phyloP scores from a whole-genome alignment of 2,888 invertebrate species.

The Hoplodrina ambigua region DNA sequence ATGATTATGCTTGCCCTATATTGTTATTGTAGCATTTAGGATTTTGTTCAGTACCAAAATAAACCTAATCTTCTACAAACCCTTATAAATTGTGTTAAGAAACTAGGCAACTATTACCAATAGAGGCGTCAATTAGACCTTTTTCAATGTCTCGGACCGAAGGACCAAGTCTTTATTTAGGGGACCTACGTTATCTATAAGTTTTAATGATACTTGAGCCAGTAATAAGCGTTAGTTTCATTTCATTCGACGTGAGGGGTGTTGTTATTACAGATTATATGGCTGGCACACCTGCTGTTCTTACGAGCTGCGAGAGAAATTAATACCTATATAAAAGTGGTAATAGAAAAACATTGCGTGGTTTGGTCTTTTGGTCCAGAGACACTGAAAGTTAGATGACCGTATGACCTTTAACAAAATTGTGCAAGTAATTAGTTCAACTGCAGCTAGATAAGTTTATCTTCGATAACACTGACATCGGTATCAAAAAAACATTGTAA shows the following conservation, averaged over 20 bases:
- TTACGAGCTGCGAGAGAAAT: conserved; percentile 13
- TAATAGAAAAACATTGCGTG: conserved; percentile 6
- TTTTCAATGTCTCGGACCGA: background rate
- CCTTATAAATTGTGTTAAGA: conserved; percentile 7
- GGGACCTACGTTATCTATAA: conserved; percentile 4
- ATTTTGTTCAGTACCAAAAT: background rate
- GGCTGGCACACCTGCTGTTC: conserved; percentile 31
- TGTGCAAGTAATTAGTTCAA: background rate
- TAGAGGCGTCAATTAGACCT: background rate
- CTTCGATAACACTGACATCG: too few relatives aligned
- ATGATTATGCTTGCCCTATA: background rate
- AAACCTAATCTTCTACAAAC: background rate
- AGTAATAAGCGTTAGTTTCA: conserved; percentile 19
- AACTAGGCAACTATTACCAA: background rate
- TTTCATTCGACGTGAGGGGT: conserved; percentile 28
- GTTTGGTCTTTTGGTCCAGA: background rate
- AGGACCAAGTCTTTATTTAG: conserved; percentile 7
- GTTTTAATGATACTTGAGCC: conserved; percentile 27
- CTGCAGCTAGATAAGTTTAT: too few relatives aligned
- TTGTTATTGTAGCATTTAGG: background rate
- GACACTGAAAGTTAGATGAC: background rate
- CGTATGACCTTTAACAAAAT: background rate
- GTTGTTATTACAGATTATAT: conserved; percentile 44
- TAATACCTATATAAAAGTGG: conserved; percentile 24
- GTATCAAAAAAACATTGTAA: too few relatives aligned